Evolutionary conservation across 2,888 invertebrate genomes (phyloP), one percentile per base, ranked within the genome.

Genomic region (Camptogramma bilineatum): DNA sequence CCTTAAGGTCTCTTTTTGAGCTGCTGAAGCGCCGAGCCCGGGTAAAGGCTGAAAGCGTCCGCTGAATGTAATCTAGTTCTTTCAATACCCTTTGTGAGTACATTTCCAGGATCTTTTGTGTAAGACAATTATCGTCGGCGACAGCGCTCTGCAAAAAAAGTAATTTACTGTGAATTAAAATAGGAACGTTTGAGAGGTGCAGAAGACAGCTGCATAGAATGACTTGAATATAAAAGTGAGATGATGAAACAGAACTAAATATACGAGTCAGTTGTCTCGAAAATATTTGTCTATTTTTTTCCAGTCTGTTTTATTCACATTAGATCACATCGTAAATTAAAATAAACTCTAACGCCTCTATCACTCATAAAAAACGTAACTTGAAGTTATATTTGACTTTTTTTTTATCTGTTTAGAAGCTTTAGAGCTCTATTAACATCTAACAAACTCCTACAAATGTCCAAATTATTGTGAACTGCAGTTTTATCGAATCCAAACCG

Each of bases 91-190:
- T 89, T 88, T 88, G 89, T 83, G 82, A 83, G 82, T 84, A 84
- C 81, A 85, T 86, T 83, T 82, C 79, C 77, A 77, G 82, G 82
- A 78, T 84, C 86, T 85, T 87, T 89, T 88, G 85, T 88, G 85
- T 83, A 85, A 87, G 85, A 86, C 87, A 90, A 90, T 90, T 89
- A 90, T 88, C 84, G 82, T 83, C 81, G 81, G 79, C 80, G 83
- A 83, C 83, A 78, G 82, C 81, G 79, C 76, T 77, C 73, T 78
- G 77, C 80, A 80, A 81, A 87, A n/a, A 56, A 88, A 86, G 84
- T 84, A 85, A 85, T 87, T 87, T 84, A 82, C 83, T 80, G 73
- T 70, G 71, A 69, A 75, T 75, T 73, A 73, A 78, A 80, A 76
- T 80, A 79, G 77, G 70, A 60, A 70, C 56, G 63, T 78, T 79